Evolutionary conservation across 2,113 vertebrate genomes (phyloP).

Genomic region (Tringa solitaria): DNA sequence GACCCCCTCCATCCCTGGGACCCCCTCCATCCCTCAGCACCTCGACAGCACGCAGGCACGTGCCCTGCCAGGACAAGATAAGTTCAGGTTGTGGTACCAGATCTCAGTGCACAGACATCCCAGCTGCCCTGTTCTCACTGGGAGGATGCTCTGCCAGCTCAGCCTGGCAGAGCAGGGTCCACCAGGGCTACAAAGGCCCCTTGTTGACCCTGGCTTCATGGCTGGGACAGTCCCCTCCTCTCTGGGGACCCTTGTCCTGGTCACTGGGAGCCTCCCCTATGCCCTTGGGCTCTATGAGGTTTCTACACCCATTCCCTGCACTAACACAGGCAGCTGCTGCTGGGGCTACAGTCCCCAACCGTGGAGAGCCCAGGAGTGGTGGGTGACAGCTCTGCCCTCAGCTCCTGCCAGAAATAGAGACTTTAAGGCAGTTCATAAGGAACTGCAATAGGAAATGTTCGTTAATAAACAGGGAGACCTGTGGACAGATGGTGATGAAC

Average conservation of each 20-base stretch:
- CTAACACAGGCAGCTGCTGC: too few species aligned
- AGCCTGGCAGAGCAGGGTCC: too few species aligned
- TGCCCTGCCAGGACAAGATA: neutral
- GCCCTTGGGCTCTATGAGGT: neutral
- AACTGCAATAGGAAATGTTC: neutral
- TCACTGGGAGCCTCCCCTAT: neutral
- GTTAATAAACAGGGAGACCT: neutral
- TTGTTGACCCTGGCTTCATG: neutral
- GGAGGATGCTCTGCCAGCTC: neutral
- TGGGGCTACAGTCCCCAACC: neutral
- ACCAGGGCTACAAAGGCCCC: neutral
- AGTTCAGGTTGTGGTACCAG: neutral
- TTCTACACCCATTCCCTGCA: neutral
- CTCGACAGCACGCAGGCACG: neutral
- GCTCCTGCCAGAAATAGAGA: neutral
- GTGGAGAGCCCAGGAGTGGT: accelerated
- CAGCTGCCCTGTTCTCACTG: neutral
- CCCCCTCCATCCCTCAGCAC: neutral
- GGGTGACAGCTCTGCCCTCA: neutral
- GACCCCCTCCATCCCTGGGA: neutral
- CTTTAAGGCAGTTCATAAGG: neutral
- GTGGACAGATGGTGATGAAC: neutral
- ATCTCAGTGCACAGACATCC: neutral
- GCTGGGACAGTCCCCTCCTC: neutral
- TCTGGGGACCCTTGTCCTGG: neutral